Evolutionary conservation across 37 sponge, comb jelly and placozoan species (phyloP).

Genomic region (Dysidea cf. avara): DNA sequence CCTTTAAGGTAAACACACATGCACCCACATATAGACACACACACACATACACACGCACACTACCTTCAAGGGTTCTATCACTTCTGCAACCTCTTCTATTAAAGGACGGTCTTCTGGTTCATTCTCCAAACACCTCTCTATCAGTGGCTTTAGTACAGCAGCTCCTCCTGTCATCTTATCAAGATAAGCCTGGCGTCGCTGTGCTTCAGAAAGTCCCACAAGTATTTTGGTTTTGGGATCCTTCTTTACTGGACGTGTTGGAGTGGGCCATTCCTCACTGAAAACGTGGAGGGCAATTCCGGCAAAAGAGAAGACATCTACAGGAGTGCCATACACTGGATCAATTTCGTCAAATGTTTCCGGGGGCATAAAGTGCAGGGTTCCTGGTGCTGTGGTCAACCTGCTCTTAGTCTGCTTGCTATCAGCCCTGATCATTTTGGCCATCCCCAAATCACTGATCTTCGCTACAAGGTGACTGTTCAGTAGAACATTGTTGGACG

Average conservation of each 20-base stretch:
- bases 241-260: neutral
- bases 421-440: neutral
- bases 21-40: too few species aligned
- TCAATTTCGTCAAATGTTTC: neutral
- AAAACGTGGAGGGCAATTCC: neutral
- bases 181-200: too few species aligned
- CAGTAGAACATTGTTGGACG: conserved; percentile 18
- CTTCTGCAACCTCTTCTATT: too few species aligned
- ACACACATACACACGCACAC: too few species aligned
- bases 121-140: too few species aligned
- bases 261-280: conserved; percentile 11
- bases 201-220: too few species aligned
- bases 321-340: neutral
- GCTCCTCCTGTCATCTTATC: too few species aligned
- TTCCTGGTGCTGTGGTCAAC: conserved; percentile 9
- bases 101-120: too few species aligned
- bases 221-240: neutral
- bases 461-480: conserved; percentile 9
- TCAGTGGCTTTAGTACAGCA: too few species aligned
- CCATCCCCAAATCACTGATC: conserved; percentile 18
- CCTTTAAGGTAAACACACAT: too few species aligned
- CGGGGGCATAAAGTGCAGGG: conserved; percentile 24
- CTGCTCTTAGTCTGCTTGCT: neutral
- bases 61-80: too few species aligned
- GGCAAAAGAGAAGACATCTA: conserved; percentile 28